Percentiles rank a stretch among this genome's conserved stretches.
These are phyloP conservation scores for Illadopsis cleaveri DNA, from an alignment of 2,113 vertebrate species.

Conservation along the genomic window DNA sequence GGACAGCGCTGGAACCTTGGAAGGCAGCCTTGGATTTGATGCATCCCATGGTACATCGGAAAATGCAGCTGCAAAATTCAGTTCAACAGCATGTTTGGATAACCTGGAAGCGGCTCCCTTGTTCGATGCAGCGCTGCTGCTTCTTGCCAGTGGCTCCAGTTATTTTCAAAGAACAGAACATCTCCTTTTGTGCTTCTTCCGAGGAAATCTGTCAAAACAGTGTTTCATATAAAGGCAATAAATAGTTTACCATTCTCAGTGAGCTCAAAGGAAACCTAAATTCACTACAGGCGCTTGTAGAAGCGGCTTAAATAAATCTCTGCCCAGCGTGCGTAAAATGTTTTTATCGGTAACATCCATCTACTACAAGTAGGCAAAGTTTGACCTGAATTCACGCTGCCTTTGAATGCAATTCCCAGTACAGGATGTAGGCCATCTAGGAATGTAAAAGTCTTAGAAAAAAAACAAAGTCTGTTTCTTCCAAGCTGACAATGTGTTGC, in stretches of 20 bases:
- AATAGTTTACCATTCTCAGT: background rate
- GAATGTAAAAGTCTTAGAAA: background rate
- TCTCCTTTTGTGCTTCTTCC: slow-evolving; percentile 8
- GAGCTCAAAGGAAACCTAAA: background rate
- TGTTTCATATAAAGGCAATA: background rate
- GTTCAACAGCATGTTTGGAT: slow-evolving; percentile 40
- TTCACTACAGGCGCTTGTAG: background rate
- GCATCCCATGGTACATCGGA: slow-evolving; percentile 87
- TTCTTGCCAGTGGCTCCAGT: background rate
- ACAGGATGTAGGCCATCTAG: background rate
- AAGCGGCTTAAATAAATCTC: background rate
- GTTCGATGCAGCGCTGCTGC: background rate
- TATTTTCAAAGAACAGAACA: background rate
- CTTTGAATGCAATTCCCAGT: background rate
- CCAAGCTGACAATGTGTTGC: background rate
- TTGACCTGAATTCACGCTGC: background rate
- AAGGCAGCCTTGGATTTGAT: slow-evolving; percentile 90
- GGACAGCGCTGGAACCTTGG: slow-evolving; percentile 65
- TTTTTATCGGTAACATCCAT: background rate
- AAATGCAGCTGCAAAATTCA: slow-evolving; percentile 54
- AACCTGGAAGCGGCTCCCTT: background rate
- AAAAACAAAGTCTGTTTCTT: background rate
- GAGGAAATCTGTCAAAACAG: slow-evolving; percentile 63
- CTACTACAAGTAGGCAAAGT: background rate
- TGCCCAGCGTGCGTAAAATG: background rate